These are phyloP conservation scores for Pantherophis vulpinus DNA, from an alignment of 2,797 vertebrate species.

Conservation along the genomic window DNA sequence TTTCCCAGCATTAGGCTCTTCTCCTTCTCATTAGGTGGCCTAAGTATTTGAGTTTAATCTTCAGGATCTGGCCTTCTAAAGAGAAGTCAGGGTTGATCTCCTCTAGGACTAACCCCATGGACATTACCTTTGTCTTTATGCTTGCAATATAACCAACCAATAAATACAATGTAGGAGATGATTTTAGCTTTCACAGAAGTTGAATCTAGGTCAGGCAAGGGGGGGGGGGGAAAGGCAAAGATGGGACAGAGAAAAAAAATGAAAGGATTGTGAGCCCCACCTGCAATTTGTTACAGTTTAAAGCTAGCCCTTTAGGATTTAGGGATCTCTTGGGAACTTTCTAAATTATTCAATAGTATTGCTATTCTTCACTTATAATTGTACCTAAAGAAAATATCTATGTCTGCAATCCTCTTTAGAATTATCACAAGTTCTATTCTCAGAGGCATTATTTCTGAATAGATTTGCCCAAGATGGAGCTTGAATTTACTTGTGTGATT, in stretches of 20 bases:
- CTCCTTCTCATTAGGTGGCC: too few species aligned
- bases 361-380: not conserved
- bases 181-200: not conserved
- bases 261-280: not conserved
- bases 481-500: not conserved
- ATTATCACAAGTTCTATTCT: not conserved
- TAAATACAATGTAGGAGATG: not conserved
- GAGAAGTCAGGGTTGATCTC: too few species aligned
- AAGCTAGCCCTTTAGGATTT: not conserved
- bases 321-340: not conserved
- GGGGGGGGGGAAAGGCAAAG: not conserved
- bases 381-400: not conserved
- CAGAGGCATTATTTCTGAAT: not conserved
- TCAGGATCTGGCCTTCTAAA: too few species aligned
- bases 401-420: not conserved
- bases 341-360: not conserved
- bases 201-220: not conserved
- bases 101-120: too few species aligned
- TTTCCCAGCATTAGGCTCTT: too few species aligned
- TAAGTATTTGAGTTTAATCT: too few species aligned
- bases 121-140: not conserved
- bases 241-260: not conserved
- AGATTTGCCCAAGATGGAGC: not conserved
- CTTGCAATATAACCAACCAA: not conserved
- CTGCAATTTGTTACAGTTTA: not conserved